phyloP scores from a whole-genome alignment of 2,113 vertebrate species.

The rat (Rattus norvegicus) region DNA sequence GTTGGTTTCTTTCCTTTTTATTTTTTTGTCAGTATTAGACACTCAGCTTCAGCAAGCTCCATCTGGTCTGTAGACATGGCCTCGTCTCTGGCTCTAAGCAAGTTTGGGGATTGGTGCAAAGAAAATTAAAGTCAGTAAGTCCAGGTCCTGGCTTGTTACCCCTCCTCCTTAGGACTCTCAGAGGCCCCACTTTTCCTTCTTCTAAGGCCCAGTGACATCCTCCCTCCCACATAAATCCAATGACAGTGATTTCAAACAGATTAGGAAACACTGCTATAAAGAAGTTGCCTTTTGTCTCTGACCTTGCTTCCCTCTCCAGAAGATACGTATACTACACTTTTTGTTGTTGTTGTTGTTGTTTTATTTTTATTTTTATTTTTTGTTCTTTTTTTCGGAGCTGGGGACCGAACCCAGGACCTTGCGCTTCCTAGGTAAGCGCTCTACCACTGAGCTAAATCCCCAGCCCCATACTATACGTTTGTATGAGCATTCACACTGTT shows the following conservation, averaged over 20 bases:
- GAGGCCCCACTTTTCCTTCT: neutral
- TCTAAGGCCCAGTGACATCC: neutral
- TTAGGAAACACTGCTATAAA: neutral
- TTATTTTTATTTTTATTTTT: too few relatives aligned
- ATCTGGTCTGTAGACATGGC: neutral
- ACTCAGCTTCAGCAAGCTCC: neutral
- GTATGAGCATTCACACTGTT: too few relatives aligned
- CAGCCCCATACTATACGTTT: too few relatives aligned
- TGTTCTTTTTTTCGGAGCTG: too few relatives aligned
- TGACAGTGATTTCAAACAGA: neutral
- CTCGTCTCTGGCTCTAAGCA: neutral
- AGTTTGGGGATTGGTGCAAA: neutral
- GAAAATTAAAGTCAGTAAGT: neutral
- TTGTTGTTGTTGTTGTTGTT: too few relatives aligned
- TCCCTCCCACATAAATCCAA: neutral
- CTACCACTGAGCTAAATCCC: too few relatives aligned
- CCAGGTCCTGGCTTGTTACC: neutral
- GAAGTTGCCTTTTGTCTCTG: neutral
- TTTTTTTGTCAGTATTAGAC: neutral
- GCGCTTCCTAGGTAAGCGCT: too few relatives aligned
- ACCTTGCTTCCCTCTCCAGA: neutral
- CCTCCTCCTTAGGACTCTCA: too few relatives aligned
- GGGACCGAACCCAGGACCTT: too few relatives aligned
- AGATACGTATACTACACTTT: neutral
- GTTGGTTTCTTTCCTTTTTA: neutral